A percentile compares a stretch with the other conserved stretches of the same genome.
phyloP scores from a whole-genome alignment of 1,140 invertebrate genomes.

The Monomorium pharaonis region DNA sequence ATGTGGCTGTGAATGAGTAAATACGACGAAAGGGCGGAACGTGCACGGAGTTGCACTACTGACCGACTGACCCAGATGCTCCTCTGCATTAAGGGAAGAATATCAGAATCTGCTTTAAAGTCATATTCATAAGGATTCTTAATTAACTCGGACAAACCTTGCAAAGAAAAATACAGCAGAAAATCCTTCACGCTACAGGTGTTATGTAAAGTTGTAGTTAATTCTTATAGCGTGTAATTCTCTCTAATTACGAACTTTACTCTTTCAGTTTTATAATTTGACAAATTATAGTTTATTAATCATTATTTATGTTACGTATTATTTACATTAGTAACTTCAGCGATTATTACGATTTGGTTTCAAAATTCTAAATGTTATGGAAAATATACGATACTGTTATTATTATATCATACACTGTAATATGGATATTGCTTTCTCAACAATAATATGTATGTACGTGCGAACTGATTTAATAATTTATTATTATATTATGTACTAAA shows the following conservation, averaged over 20 bases:
- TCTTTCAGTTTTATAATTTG: not conserved
- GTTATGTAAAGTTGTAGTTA: not conserved
- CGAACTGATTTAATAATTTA: conserved; percentile 11
- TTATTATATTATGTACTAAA: conserved; percentile 6
- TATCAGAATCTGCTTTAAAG: not conserved
- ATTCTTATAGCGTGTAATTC: not conserved
- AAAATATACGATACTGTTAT: not conserved
- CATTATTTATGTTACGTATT: not conserved
- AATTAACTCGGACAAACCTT: not conserved
- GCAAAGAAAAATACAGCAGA: not conserved
- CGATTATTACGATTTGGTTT: not conserved
- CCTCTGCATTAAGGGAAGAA: not conserved
- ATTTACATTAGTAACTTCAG: not conserved
- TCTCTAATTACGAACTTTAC: conserved; percentile 1
- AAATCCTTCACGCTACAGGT: conserved; percentile 5
- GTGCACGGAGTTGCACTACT: not conserved
- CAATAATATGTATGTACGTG: not conserved
- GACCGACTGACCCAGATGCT: conserved; percentile 8
- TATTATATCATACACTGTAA: not conserved
- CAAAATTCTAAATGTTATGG: not conserved
- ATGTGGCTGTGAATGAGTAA: not conserved
- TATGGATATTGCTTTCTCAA: not conserved
- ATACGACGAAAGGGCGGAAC: not conserved
- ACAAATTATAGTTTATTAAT: not conserved
- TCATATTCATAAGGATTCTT: not conserved